phyloP scores from a whole-genome alignment of 2,888 invertebrate genomes.

The Tetramorium bicarinatum region DNA sequence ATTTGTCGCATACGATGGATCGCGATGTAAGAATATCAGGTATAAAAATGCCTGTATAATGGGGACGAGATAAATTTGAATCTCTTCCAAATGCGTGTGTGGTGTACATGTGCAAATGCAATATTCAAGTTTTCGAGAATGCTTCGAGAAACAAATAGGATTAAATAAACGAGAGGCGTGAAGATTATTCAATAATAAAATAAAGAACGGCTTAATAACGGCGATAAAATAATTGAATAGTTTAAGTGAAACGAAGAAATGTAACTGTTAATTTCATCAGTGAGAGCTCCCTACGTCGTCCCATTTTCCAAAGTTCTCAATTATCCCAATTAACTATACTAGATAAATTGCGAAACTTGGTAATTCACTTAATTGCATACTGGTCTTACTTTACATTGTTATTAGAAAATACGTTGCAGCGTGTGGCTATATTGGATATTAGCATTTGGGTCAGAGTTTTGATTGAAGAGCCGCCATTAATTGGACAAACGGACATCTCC shows the following conservation, averaged over 20 bases:
- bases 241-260: not conserved
- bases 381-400: conserved; percentile 19
- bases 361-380: conserved; percentile 20
- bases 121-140: conserved; percentile 3
- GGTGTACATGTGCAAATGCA: not conserved
- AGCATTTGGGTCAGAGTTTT: conserved; percentile 47
- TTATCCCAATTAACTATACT: conserved; percentile 28
- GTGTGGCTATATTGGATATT: conserved; percentile 23
- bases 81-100: not conserved
- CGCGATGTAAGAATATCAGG: not conserved
- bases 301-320: conserved; percentile 23
- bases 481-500: conserved; percentile 42
- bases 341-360: conserved; percentile 39
- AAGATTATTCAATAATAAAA: not conserved
- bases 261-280: conserved; percentile 26
- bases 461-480: conserved; percentile 51
- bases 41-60: not conserved
- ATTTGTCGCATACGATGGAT: not conserved
- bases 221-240: conserved; percentile 1
- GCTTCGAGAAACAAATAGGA: not conserved
- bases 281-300: not conserved
- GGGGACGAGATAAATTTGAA: conserved; percentile 24
- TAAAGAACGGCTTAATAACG: not conserved
- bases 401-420: conserved; percentile 35
- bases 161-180: not conserved